These are phyloP conservation scores for Kryptopterus vitreolus DNA, from an alignment of 2,797 vertebrate species.

Conservation along the genomic window DNA sequence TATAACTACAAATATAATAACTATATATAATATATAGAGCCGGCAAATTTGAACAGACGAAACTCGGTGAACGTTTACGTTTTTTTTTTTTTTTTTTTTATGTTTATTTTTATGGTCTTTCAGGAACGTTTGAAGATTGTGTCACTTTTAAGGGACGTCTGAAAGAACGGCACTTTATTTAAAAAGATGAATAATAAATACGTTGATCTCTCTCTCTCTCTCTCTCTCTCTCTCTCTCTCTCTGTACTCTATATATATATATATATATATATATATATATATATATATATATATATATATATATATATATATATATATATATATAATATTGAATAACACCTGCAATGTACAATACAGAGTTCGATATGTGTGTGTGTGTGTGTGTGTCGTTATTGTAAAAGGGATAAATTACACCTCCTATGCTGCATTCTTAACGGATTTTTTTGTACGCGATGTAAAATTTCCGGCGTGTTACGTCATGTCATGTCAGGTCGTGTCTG, in stretches of 20 bases:
- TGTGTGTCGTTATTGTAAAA: slow-evolving; percentile 55
- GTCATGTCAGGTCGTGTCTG: slow-evolving; percentile 42
- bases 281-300: no score
- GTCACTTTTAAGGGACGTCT: slow-evolving; percentile 53
- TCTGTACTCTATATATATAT: no score
- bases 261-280: no score
- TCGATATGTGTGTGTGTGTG: slow-evolving; percentile 15
- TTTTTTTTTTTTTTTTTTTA: no score
- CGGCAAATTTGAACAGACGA: background rate
- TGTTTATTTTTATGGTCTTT: slow-evolving; percentile 45
- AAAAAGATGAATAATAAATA: slow-evolving; percentile 37
- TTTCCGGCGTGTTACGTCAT: slow-evolving; percentile 43
- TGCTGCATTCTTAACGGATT: slow-evolving; percentile 57
- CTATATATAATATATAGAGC: no score
- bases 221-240: no score
- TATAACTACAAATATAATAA: no score
- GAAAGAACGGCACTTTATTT: slow-evolving; percentile 65
- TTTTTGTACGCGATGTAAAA: slow-evolving; percentile 56
- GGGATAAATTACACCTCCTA: slow-evolving; percentile 53
- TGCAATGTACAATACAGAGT: slow-evolving; percentile 54
- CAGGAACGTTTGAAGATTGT: slow-evolving; percentile 43
- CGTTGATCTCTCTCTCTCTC: slow-evolving; percentile 47
- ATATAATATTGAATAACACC: slow-evolving; percentile 49
- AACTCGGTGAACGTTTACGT: slow-evolving; percentile 42
- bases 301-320: slow-evolving; percentile 57